Percentiles rank a stretch among this genome's conserved stretches.
phyloP scores from a whole-genome alignment of 2,797 vertebrate genomes.

The Fistularia commersonii region DNA sequence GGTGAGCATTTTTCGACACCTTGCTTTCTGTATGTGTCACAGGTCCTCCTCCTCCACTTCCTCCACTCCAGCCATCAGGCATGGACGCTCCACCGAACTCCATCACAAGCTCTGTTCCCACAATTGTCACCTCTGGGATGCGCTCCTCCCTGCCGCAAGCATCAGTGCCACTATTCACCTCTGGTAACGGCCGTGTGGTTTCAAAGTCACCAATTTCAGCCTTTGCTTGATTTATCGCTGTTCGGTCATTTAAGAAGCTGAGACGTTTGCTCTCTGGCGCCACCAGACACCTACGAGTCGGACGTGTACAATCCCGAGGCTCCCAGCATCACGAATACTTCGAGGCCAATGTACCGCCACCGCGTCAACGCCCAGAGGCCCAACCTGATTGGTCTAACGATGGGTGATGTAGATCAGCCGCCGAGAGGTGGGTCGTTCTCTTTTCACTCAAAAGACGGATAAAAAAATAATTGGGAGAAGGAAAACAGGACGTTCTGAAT shows the following conservation, averaged over 20 bases:
- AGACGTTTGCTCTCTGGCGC: slow-evolving; percentile 10
- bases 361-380: slow-evolving; percentile 91
- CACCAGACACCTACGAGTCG: slow-evolving; percentile 86
- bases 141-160: slow-evolving; percentile 86
- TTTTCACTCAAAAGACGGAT: no score
- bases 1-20: neutral
- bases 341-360: slow-evolving; percentile 92
- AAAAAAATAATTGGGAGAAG: no score
- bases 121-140: slow-evolving; percentile 92
- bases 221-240: no score
- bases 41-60: slow-evolving; percentile 95
- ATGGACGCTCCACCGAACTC: slow-evolving; percentile 95
- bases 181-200: slow-evolving; percentile 71
- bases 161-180: slow-evolving; percentile 82
- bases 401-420: slow-evolving; percentile 89
- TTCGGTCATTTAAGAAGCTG: neutral
- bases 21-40: slow-evolving; percentile 5
- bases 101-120: slow-evolving; percentile 92
- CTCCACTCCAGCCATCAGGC: slow-evolving; percentile 88
- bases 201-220: no score
- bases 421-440: slow-evolving; percentile 80
- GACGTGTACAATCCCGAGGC: slow-evolving; percentile 98
- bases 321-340: slow-evolving; percentile 91
- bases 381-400: slow-evolving; percentile 96
- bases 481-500: neutral